Percentiles rank a stretch among this genome's conserved stretches.
These are phyloP conservation scores for Ceratosolen fusciceps DNA, from an alignment of 1,140 invertebrate species.

Conservation along the genomic window DNA sequence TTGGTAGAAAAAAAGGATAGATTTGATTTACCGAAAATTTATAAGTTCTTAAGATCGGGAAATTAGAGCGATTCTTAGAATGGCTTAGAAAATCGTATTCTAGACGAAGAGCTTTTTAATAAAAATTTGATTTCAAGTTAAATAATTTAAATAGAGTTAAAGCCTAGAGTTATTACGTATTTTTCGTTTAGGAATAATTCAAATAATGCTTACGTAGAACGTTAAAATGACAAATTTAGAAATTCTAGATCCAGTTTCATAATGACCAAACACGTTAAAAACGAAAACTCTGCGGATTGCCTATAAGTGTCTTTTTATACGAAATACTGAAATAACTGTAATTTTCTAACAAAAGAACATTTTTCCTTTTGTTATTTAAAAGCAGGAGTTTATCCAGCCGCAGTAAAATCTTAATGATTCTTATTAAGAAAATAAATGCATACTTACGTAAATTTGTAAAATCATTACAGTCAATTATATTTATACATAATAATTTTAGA, in stretches of 20 bases:
- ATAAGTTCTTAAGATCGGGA: no score
- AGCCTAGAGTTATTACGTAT: no score
- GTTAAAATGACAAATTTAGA: not conserved
- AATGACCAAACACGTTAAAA: not conserved
- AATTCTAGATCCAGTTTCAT: conserved; percentile 1
- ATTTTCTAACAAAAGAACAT: not conserved
- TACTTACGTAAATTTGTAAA: conserved; percentile 1
- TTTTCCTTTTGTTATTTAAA: not conserved
- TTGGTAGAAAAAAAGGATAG: no score
- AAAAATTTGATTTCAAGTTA: no score
- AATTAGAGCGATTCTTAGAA: no score
- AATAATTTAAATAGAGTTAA: no score
- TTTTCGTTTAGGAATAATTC: no score
- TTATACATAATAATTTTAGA: not conserved
- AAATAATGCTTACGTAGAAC: no score
- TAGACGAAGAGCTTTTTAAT: no score
- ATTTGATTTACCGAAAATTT: no score
- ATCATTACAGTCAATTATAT: not conserved
- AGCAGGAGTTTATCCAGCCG: not conserved
- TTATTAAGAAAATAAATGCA: conserved; percentile 1
- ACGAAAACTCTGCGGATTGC: conserved; percentile 4
- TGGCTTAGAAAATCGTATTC: no score
- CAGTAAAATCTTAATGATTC: not conserved
- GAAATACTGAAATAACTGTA: conserved; percentile 1
- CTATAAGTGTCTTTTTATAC: not conserved